phyloP scores from a whole-genome alignment of 30 jellyfish, hydroid and myxozoan species.

The Turritopsis dohrnii region DNA sequence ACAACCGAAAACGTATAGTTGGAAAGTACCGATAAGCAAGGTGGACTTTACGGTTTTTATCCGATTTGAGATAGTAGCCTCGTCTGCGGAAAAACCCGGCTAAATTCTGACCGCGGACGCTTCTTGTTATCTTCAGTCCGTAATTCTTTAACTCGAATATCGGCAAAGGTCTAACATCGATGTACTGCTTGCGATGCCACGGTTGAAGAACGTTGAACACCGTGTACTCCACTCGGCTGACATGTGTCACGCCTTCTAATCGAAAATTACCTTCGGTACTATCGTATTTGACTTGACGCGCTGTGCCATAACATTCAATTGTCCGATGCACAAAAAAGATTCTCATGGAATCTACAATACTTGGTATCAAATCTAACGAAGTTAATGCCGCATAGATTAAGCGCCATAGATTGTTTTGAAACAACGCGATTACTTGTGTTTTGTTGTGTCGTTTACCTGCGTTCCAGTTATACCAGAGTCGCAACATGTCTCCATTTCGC shows the following conservation, averaged over 20 bases:
- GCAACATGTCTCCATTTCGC: background rate
- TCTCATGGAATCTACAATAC: constrained; percentile 11
- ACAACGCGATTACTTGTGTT: constrained; percentile 3
- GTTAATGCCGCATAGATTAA: constrained; percentile 6
- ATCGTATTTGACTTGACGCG: constrained; percentile 16
- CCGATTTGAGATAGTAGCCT: constrained; percentile 32
- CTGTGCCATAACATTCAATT: constrained; percentile 30
- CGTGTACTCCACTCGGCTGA: constrained; percentile 27
- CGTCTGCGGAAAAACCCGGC: constrained; percentile 35
- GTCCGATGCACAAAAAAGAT: constrained; percentile 18
- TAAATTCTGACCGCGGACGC: constrained; percentile 8
- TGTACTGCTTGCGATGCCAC: constrained; percentile 23
- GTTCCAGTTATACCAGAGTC: constrained; percentile 28
- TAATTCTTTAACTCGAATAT: constrained; percentile 9
- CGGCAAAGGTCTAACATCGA: constrained; percentile 1
- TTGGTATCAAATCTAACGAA: constrained; percentile 18
- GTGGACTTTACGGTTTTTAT: constrained; percentile 38
- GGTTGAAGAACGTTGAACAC: constrained; percentile 27
- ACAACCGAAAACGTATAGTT: constrained; percentile 38
- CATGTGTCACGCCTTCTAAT: constrained; percentile 21
- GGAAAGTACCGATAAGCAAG: constrained; percentile 41
- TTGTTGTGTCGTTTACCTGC: background rate
- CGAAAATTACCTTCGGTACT: constrained; percentile 22
- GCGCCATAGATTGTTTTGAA: constrained; percentile 29
- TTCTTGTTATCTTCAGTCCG: constrained; percentile 32